Conservation (phyloP, 2,888 invertebrate species). For the Minunthozetes semirufus region DNA sequence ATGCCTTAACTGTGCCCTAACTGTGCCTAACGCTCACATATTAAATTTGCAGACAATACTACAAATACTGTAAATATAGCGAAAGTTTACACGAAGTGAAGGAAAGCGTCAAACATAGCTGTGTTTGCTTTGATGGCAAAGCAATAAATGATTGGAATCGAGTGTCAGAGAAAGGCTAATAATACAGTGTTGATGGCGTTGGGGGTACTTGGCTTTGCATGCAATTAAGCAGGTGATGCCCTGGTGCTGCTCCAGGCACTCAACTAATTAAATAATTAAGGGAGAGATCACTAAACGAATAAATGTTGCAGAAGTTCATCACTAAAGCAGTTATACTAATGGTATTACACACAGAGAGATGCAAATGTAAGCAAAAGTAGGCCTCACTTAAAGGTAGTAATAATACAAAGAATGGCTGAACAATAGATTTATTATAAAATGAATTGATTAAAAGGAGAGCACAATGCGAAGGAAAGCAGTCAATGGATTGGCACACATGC, state of each 20-base stretch:
- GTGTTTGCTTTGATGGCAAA: neutral
- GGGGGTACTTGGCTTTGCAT: neutral
- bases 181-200: neutral
- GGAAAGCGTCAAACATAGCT: neutral
- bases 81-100: no score
- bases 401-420: slow-evolving; percentile 7
- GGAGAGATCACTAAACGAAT: neutral
- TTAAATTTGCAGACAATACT: neutral
- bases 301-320: neutral
- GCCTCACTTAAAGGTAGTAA: neutral
- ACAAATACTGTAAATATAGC: neutral
- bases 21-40: no score
- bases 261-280: neutral
- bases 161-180: neutral
- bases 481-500: neutral
- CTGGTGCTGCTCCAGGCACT: neutral
- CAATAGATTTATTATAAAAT: slow-evolving; percentile 18
- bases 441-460: neutral
- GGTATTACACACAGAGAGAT: neutral
- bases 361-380: neutral
- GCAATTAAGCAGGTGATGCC: neutral
- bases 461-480: neutral
- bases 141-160: neutral
- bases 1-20: neutral
- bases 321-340: neutral